phyloP scores from a whole-genome alignment of 2,888 invertebrate species.

The Unio delphinus region DNA sequence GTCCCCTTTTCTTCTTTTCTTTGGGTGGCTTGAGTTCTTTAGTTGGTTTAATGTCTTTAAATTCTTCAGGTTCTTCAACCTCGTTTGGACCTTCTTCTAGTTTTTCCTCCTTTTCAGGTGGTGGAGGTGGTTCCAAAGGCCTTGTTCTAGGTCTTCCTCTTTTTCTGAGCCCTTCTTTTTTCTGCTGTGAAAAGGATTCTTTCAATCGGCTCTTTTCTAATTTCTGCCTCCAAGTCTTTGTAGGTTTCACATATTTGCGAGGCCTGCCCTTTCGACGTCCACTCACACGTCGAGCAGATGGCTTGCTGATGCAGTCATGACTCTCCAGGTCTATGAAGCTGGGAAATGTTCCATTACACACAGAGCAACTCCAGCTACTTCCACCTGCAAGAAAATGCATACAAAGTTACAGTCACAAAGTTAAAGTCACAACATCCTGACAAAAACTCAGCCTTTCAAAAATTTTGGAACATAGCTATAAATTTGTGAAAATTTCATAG shows the following conservation, averaged over 20 bases:
- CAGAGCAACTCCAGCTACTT: slow-evolving; percentile 25
- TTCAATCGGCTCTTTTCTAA: slow-evolving; percentile 40
- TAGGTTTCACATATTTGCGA: slow-evolving; percentile 50
- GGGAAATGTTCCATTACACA: slow-evolving; percentile 28
- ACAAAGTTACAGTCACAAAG: too few relatives aligned
- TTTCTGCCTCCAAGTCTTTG: slow-evolving; percentile 50
- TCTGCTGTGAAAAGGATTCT: slow-evolving; percentile 19
- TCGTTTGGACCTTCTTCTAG: slow-evolving; percentile 8
- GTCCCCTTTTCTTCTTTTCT: slow-evolving; percentile 30
- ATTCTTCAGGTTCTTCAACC: slow-evolving; percentile 12
- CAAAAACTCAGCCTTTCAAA: too few relatives aligned
- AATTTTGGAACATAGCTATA: too few relatives aligned
- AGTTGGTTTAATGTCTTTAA: slow-evolving; percentile 6
- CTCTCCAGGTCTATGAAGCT: slow-evolving; percentile 37
- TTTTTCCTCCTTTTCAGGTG: slow-evolving; percentile 12
- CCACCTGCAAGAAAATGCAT: background rate
- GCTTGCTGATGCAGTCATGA: slow-evolving; percentile 37
- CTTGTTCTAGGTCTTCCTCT: background rate
- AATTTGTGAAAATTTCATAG: too few relatives aligned
- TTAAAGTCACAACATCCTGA: too few relatives aligned
- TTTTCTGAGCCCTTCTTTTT: background rate
- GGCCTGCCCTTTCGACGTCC: slow-evolving; percentile 46
- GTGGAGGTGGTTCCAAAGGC: slow-evolving; percentile 7
- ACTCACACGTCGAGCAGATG: slow-evolving; percentile 18
- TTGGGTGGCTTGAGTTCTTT: slow-evolving; percentile 13